Conservation (phyloP, 1,140 invertebrate species). For the Tyrophagus putrescentiae region DNA sequence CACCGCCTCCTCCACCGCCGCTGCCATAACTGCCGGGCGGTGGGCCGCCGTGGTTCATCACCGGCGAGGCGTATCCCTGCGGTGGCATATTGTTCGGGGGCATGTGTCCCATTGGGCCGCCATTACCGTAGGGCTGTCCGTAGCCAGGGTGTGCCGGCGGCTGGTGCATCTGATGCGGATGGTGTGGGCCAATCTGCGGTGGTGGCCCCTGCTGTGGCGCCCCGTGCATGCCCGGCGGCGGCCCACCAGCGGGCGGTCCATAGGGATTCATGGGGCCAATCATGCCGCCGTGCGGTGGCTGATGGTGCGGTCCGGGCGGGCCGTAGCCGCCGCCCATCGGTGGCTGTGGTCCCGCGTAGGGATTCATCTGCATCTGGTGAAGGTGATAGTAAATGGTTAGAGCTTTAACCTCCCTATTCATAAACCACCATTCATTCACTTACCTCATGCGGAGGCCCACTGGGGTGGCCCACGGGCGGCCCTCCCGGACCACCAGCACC, state of each 20-base stretch:
- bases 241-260: background rate
- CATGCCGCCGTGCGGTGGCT: background rate
- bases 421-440: too few species aligned
- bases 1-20: background rate
- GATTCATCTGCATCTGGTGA: background rate
- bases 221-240: background rate
- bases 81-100: slow-evolving; percentile 8
- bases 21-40: background rate
- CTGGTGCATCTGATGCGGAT: background rate
- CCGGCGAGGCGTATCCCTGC: too few species aligned
- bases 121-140: background rate
- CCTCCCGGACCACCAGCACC: background rate
- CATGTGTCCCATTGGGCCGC: background rate
- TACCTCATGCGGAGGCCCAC: too few species aligned
- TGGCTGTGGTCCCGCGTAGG: background rate
- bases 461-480: background rate
- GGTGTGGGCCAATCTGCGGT: slow-evolving; percentile 6
- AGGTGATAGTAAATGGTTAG: background rate
- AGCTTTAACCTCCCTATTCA: too few species aligned
- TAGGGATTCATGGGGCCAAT: background rate
- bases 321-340: too few species aligned
- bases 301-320: background rate
- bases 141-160: background rate
- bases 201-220: background rate
- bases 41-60: too few species aligned